Evolutionary conservation across 2,113 vertebrate species (phyloP).

Genomic region (Antechinus flavipes): DNA sequence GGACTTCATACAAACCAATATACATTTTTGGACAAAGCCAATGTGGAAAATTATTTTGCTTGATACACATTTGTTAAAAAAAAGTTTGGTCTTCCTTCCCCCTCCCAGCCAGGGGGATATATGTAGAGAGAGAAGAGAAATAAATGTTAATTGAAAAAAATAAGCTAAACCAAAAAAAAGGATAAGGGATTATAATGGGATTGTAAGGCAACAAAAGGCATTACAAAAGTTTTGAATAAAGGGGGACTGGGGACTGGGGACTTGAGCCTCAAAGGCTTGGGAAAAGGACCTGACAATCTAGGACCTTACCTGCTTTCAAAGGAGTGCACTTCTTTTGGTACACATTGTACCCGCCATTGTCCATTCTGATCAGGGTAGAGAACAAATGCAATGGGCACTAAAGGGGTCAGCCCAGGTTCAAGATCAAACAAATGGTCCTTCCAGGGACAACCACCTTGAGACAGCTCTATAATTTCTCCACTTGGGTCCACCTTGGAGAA

Average conservation of each 20-base stretch:
- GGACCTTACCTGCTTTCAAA: constrained; percentile 92
- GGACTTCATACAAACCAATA: neutral
- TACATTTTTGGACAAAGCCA: neutral
- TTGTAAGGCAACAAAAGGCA: too few relatives aligned
- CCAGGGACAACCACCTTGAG: constrained; percentile 93
- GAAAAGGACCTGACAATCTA: neutral
- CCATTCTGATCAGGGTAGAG: constrained; percentile 89
- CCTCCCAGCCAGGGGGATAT: neutral
- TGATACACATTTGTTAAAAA: neutral
- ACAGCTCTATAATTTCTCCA: constrained; percentile 89
- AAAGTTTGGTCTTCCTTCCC: too few relatives aligned
- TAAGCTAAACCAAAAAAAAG: neutral
- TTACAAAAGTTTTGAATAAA: too few relatives aligned
- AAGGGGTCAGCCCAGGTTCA: constrained; percentile 87
- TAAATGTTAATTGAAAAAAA: neutral
- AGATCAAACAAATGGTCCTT: constrained; percentile 94
- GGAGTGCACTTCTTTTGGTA: constrained; percentile 89
- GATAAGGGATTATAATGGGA: neutral
- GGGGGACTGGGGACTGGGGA: too few relatives aligned
- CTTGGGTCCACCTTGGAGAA: constrained; percentile 89
- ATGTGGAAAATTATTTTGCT: neutral
- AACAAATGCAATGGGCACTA: constrained; percentile 87
- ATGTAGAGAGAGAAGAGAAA: neutral
- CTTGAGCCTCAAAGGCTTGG: neutral
- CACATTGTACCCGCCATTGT: constrained; percentile 96